Percentiles rank a stretch among this genome's conserved stretches.
These are phyloP conservation scores for Ciconia boyciana DNA, from an alignment of 2,113 vertebrate species.

Conservation along the genomic window DNA sequence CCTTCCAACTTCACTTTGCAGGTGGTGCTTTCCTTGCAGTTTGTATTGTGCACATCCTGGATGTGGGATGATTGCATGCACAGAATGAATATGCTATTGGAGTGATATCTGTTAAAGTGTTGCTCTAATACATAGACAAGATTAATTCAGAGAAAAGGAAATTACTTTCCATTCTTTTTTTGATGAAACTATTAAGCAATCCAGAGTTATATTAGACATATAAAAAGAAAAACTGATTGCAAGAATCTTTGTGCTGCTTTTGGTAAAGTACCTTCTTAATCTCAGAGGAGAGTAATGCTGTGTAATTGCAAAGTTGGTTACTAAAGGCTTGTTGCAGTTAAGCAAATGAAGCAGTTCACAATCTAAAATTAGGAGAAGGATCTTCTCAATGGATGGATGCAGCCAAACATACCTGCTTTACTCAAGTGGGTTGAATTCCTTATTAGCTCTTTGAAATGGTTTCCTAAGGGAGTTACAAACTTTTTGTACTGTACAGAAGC, in stretches of 20 bases:
- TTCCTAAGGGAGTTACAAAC: background rate
- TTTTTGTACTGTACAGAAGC: background rate
- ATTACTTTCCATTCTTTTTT: fast-evolving
- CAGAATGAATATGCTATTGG: background rate
- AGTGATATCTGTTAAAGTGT: fast-evolving
- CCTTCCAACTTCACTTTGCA: too few relatives aligned
- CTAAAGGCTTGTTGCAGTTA: background rate
- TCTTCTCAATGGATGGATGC: background rate
- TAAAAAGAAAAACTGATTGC: background rate
- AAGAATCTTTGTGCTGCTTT: background rate
- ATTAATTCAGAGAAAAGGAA: background rate
- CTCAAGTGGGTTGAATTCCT: background rate
- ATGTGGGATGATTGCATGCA: background rate
- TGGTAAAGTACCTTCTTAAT: background rate
- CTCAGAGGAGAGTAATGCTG: background rate
- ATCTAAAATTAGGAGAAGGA: background rate
- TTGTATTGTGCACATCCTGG: background rate
- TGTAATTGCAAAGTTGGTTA: background rate
- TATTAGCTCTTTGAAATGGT: background rate
- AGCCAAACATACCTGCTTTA: background rate
- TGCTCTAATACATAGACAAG: background rate
- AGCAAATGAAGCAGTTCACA: background rate
- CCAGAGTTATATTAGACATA: background rate
- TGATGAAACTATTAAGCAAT: fast-evolving
- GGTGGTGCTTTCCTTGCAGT: fast-evolving